phyloP scores from a whole-genome alignment of 2,797 vertebrate species.

The Sorex maritimensis region DNA sequence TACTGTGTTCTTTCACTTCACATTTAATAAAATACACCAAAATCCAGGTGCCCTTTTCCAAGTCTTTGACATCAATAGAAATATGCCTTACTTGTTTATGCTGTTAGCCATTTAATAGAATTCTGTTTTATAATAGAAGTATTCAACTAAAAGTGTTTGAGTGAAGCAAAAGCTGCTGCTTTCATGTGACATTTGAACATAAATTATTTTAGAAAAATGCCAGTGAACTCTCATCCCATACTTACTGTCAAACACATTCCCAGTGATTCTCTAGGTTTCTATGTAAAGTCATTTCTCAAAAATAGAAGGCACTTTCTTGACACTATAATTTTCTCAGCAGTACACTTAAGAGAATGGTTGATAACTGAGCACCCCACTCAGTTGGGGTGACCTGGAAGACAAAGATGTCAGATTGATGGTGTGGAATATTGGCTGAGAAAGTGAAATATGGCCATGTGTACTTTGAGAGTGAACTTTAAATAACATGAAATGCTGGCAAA shows the following conservation, averaged over 20 bases:
- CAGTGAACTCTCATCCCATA: not conserved
- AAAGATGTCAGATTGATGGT: not conserved
- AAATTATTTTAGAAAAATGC: conserved; percentile 42
- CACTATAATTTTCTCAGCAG: conserved; percentile 37
- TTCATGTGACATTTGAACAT: not conserved
- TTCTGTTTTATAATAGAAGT: conserved; percentile 26
- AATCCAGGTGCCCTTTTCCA: not conserved
- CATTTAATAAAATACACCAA: conserved; percentile 27
- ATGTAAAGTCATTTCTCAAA: conserved; percentile 61
- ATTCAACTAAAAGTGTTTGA: not conserved
- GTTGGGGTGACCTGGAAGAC: not conserved
- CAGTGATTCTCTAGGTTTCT: not conserved
- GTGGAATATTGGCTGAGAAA: not conserved
- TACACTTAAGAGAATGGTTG: not conserved
- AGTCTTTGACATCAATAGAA: conserved; percentile 1
- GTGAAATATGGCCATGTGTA: not conserved
- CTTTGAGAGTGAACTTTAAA: conserved; percentile 71
- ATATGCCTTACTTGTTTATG: not conserved
- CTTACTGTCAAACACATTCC: conserved; percentile 24
- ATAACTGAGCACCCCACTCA: not conserved
- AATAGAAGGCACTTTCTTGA: conserved; percentile 26
- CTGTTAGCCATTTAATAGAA: not conserved
- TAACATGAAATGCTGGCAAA: conserved; percentile 65
- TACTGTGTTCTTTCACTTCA: not conserved
- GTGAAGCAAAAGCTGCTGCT: not conserved